These are phyloP conservation scores for Mycteria americana DNA, from an alignment of 2,797 vertebrate species.

Conservation along the genomic window DNA sequence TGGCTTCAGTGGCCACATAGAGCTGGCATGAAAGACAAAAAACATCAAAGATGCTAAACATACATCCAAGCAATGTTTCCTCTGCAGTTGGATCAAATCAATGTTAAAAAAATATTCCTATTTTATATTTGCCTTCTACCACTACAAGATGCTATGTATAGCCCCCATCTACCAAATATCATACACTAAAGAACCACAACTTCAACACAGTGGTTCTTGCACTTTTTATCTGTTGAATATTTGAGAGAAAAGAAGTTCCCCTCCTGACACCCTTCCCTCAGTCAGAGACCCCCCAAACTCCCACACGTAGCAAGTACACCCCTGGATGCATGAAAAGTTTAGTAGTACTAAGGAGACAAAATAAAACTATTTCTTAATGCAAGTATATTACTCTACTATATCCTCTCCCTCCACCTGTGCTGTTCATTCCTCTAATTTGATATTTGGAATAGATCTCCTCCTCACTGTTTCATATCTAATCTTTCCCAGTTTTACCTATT, in stretches of 20 bases:
- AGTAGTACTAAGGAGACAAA: neutral
- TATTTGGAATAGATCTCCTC: neutral
- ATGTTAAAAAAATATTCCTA: neutral
- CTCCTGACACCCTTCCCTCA: neutral
- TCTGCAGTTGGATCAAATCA: neutral
- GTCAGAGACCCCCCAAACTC: neutral
- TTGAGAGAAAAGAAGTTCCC: neutral
- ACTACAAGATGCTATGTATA: neutral
- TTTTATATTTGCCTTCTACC: neutral
- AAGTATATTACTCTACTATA: neutral
- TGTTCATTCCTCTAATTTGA: neutral
- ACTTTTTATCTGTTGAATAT: neutral
- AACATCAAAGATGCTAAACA: neutral
- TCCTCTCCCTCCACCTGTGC: neutral
- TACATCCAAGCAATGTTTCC: neutral
- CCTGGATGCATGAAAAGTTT: neutral
- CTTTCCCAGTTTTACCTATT: neutral
- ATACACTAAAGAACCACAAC: neutral
- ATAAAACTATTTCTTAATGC: neutral
- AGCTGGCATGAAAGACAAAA: constrained; percentile 67
- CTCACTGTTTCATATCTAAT: neutral
- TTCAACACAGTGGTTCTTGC: neutral
- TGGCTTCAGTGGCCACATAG: constrained; percentile 78
- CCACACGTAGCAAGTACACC: neutral
- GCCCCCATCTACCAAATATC: neutral